phyloP scores from a whole-genome alignment of 1,140 invertebrate genomes.

The Bombus balteatus region DNA sequence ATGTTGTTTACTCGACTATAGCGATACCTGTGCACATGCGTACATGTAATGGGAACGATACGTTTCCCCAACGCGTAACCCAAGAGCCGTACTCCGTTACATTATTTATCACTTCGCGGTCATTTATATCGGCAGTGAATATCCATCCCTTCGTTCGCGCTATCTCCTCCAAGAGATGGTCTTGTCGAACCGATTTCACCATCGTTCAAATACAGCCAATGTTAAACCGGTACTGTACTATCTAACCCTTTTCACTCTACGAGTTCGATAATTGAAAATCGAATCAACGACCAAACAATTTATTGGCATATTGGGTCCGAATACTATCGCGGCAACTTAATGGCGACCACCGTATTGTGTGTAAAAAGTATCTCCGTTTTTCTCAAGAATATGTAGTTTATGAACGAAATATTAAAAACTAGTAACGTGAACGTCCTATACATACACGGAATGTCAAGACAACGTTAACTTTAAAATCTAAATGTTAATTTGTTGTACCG shows the following conservation, averaged over 20 bases:
- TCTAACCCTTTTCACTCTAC: neutral
- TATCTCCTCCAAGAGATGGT: slow-evolving; percentile 4
- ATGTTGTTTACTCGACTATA: slow-evolving; percentile 58
- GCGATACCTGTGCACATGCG: slow-evolving; percentile 49
- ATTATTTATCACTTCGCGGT: slow-evolving; percentile 74
- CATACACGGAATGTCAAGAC: no score
- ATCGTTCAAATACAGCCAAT: neutral
- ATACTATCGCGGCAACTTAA: no score
- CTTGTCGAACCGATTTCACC: slow-evolving; percentile 1
- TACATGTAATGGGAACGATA: slow-evolving; percentile 71
- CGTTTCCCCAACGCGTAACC: slow-evolving; percentile 73
- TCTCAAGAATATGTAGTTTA: no score
- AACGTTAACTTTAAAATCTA: no score
- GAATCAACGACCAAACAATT: neutral
- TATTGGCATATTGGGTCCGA: no score
- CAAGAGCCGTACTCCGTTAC: slow-evolving; percentile 67
- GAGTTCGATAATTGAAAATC: neutral
- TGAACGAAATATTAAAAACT: no score
- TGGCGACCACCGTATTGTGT: no score
- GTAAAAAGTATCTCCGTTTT: no score
- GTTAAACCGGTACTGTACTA: neutral
- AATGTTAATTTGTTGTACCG: no score
- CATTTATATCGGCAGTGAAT: slow-evolving; percentile 65
- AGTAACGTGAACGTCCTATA: no score
- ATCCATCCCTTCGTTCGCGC: slow-evolving; percentile 50